Conservation (phyloP, 2,888 invertebrate species). For the Pemphredon lugubris region DNA sequence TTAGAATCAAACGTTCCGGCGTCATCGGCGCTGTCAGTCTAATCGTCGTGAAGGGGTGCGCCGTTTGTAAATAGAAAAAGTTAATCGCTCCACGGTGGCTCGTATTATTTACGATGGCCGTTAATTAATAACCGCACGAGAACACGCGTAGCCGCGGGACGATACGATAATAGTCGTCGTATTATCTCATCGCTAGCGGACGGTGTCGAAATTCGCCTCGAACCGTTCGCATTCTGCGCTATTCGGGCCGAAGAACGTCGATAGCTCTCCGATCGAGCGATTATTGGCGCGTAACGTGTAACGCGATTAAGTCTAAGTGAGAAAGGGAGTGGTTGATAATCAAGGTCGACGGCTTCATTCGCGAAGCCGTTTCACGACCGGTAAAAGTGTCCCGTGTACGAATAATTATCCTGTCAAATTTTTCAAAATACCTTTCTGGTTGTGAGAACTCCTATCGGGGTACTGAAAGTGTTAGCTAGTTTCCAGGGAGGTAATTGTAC, state of each 20-base stretch:
- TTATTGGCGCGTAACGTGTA: slow-evolving; percentile 8
- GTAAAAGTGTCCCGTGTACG: background rate
- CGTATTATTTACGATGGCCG: background rate
- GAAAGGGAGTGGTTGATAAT: slow-evolving; percentile 44
- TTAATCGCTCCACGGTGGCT: background rate
- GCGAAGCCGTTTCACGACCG: slow-evolving; percentile 9
- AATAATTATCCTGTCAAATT: too few species aligned
- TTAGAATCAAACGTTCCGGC: background rate
- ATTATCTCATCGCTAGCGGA: slow-evolving; percentile 10
- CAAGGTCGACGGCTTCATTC: slow-evolving; percentile 45
- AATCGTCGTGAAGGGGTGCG: slow-evolving; percentile 1
- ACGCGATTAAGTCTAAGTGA: slow-evolving; percentile 11
- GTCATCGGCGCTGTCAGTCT: background rate
- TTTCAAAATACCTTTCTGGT: background rate
- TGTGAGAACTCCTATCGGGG: too few species aligned
- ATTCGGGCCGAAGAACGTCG: slow-evolving; percentile 29
- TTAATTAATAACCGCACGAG: slow-evolving; percentile 7
- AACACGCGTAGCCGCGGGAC: slow-evolving; percentile 1
- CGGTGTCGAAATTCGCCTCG: slow-evolving; percentile 42
- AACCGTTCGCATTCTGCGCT: slow-evolving; percentile 29
- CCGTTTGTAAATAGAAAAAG: background rate
- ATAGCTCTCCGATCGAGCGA: slow-evolving; percentile 25
- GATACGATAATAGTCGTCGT: slow-evolving; percentile 29
- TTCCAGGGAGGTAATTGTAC: too few species aligned
- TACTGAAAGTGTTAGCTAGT: too few species aligned